Evolutionary conservation across 2,113 vertebrate species (phyloP).

Genomic region (Bungarus multicinctus): DNA sequence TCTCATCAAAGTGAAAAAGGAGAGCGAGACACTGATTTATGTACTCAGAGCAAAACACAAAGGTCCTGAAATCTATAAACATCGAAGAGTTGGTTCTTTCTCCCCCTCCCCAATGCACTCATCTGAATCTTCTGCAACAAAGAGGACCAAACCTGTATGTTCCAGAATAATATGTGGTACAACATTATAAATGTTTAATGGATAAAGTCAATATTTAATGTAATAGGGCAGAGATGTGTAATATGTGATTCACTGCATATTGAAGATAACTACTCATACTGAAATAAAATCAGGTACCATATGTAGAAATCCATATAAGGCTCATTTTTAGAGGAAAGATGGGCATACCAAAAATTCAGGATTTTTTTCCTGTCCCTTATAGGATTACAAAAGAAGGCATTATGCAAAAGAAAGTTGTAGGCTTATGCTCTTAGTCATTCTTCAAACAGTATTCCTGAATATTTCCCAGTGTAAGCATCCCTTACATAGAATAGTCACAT

Average conservation of each 20-base stretch:
- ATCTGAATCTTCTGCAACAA: background rate
- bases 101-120: no score
- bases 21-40: conserved; percentile 7
- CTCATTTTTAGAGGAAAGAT: background rate
- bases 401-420: background rate
- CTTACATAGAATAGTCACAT: background rate
- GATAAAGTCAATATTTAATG: background rate
- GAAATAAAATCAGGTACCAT: background rate
- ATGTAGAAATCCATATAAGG: background rate
- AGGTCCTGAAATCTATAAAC: background rate
- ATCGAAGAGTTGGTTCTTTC: background rate
- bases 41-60: background rate
- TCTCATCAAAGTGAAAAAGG: conserved; percentile 5
- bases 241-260: background rate
- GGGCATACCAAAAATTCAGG: background rate
- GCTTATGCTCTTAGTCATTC: background rate
- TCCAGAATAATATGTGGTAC: background rate
- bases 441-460: background rate
- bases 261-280: background rate
- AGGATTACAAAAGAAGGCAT: background rate
- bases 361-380: background rate
- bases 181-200: background rate
- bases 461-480: background rate
- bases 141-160: background rate
- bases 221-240: background rate